These are phyloP conservation scores for Chaetops frenatus DNA, from an alignment of 2,113 vertebrate species.

Conservation along the genomic window DNA sequence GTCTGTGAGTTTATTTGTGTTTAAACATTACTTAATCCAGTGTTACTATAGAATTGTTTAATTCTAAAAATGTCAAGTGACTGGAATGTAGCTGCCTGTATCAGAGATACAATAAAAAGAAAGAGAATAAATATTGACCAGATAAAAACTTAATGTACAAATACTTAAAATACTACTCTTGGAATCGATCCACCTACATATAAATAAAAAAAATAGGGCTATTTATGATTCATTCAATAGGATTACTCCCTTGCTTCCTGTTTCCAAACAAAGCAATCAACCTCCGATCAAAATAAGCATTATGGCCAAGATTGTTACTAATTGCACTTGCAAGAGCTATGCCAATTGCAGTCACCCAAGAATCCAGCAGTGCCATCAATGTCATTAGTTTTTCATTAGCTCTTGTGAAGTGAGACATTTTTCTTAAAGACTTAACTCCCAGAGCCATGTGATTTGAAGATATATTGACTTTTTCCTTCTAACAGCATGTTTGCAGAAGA, in stretches of 20 bases:
- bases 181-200: neutral
- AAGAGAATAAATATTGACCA: neutral
- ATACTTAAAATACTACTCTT: neutral
- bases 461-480: neutral
- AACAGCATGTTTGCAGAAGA: neutral
- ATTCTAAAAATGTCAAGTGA: neutral
- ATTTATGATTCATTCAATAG: neutral
- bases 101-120: neutral
- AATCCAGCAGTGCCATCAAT: neutral
- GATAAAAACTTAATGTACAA: neutral
- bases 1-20: neutral
- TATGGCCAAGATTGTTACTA: neutral
- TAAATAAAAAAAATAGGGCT: neutral
- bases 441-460: neutral
- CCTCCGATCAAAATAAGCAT: neutral
- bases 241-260: conserved; percentile 43
- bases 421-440: neutral
- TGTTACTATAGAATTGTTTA: neutral
- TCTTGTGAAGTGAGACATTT: neutral
- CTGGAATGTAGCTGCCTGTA: neutral
- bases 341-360: neutral
- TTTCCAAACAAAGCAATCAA: conserved; percentile 8
- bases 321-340: neutral
- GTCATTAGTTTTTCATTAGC: neutral
- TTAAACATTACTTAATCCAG: neutral